Evolutionary conservation across 2,797 vertebrate genomes (phyloP), one percentile per base, ranked within the genome.

Genomic region (Phylloscopus collybita): DNA sequence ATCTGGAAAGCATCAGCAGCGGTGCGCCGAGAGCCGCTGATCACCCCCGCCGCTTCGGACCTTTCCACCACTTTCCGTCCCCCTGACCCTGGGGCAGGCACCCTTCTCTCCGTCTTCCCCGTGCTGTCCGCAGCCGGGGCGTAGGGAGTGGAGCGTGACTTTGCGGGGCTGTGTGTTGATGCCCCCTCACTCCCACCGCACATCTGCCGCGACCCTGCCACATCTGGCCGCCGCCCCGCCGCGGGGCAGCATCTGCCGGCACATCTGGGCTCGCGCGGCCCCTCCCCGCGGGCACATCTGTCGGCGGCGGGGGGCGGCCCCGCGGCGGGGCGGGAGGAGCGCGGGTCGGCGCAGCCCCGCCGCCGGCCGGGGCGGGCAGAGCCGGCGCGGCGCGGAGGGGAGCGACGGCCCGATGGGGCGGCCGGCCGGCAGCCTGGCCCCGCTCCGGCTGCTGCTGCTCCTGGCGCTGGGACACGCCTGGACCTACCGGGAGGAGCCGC

Each of bases 401-500:
- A 93, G 72, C 85, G 94, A 93, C 75, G 86, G 93, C 93, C 93
- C 90, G 93, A 92, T 89, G 89, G 81, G 92, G 80, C 96, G 82
- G 93, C 86, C 97, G 92, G 72, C 91, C 96, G 94, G 93, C 84
- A 97, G 97, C 95, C 94, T 98, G 94, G 97, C 97, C 84, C 96
- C 95, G 87, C 96, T 98, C 95, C 96, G 97, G 91, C 96, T 98
- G 90, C 97, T 98, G 79, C 97, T 98, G 93, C 96, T 98, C 32
- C 96, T 98, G 92, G 97, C 97, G 61, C 95, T 97, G 91, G 97
- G 98, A 78, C 97, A 98, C 93, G 96, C 98, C 20, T 99, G 98
- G 99, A 99, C 98, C 95, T 99, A 98, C 98, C 98, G 98, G 75
- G 98, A 99, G 76, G 98, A 98, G 92, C 90, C 98, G 56, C 98